Evolutionary conservation across 2,797 vertebrate genomes (phyloP).

Genomic region (Tiaroga cobitis): DNA sequence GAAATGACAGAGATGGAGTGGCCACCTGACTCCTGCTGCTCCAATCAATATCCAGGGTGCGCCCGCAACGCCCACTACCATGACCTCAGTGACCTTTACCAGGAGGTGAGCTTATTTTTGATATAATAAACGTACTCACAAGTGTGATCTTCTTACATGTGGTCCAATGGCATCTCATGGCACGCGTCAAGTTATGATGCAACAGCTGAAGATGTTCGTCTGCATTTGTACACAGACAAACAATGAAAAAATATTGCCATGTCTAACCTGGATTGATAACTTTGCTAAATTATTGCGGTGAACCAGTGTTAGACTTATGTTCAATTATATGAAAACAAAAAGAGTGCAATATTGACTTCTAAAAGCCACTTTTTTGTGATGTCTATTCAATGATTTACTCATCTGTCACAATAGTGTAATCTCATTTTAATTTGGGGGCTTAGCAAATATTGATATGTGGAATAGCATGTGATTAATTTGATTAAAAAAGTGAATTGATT

Average conservation of each 20-base stretch:
- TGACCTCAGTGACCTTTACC: slow-evolving; percentile 95
- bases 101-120: slow-evolving; percentile 83
- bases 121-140: not conserved
- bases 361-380: not conserved
- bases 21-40: slow-evolving; percentile 97
- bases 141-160: not conserved
- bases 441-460: slow-evolving; percentile 11
- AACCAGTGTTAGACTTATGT: not conserved
- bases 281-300: not conserved
- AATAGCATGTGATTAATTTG: slow-evolving; percentile 14
- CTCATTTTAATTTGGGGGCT: not conserved
- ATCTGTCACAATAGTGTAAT: not conserved
- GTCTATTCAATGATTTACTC: not conserved
- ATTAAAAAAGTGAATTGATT: not conserved
- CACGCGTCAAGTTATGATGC: not conserved
- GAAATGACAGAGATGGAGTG: slow-evolving; percentile 99
- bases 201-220: not conserved
- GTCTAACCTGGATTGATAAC: not conserved
- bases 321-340: not conserved
- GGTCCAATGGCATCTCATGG: not conserved
- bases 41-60: slow-evolving; percentile 92
- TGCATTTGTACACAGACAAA: not conserved
- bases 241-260: not conserved
- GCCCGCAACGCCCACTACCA: slow-evolving; percentile 90
- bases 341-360: not conserved